Base-by-base conservation (phyloP, 1,140 invertebrate genomes). In the Lethrus apterus region DNA sequence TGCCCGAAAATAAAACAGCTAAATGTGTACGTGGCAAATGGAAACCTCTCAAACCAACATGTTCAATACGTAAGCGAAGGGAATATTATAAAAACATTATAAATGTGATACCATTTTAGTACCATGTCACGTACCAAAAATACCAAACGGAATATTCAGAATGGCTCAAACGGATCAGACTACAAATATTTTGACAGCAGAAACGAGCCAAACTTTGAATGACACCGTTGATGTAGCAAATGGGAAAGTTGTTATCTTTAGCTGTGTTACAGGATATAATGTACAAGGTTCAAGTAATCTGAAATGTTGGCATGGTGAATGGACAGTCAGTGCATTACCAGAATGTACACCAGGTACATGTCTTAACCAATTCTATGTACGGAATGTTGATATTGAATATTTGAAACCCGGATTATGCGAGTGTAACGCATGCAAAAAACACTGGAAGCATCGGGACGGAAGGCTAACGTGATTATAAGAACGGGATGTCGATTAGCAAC, bases 1-100 rank as follows among this genome's bases (percentile, higher is more conserved):
- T 88, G 24, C 78, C 79, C 2, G 63, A 70, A 36, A 89, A 90
- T 59, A 71, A 76, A 13, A 89, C 87, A 1, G 83, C 81, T 0
- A 81, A 81, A 56, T 90, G 87, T 62, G 78, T 83, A 1, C 65
- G 81, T 34, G 86, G 87, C 1, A 73, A 76, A 54, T 92, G 88
- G 88, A 86, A 83, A 59, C 87, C 87, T 1, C 76, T 75, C 45
- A 83, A 80, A 53, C 87, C 87, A 0, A 75, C 76, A 54, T 91
- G 88, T 60, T 68, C 78, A 57, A 80, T 85, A 51, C 65, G 84
- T 87, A 71, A 77, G 79, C n/a, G n/a, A 26, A 26, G n/a, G n/a
- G n/a, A 26, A 26, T 26, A 26, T 7, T n/a, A 26, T 26, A 5
- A n/a, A 26, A 26, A 26, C 5, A 26, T 26, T 26, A 26, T 7